A percentile compares a stretch with the other conserved stretches of the same genome.
phyloP scores from a whole-genome alignment of 2,888 invertebrate genomes.

The Volucella bombylans region DNA sequence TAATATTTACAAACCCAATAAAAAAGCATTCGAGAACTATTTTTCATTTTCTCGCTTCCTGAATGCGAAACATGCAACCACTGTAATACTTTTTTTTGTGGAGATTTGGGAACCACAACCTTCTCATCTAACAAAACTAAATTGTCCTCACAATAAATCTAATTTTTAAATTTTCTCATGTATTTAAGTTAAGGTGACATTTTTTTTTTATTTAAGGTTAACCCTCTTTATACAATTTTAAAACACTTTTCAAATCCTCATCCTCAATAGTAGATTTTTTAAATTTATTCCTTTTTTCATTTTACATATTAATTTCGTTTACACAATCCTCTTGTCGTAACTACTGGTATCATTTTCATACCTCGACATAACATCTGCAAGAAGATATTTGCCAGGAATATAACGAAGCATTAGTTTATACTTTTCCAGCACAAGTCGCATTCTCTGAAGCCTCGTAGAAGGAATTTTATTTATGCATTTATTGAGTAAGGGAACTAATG shows the following conservation, averaged over 20 bases:
- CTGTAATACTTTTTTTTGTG: too few relatives aligned
- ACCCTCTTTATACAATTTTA: slow-evolving; percentile 7
- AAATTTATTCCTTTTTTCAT: slow-evolving; percentile 10
- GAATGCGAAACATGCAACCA: too few relatives aligned
- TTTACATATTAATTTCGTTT: slow-evolving; percentile 35
- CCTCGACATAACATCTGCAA: too few relatives aligned
- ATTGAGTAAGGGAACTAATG: slow-evolving; percentile 15
- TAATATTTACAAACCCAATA: too few relatives aligned
- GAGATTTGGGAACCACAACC: slow-evolving; percentile 35
- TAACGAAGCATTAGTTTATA: slow-evolving; percentile 25
- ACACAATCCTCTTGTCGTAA: background rate
- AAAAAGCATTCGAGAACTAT: too few relatives aligned
- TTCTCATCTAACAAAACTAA: slow-evolving; percentile 35
- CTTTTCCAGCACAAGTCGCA: slow-evolving; percentile 9
- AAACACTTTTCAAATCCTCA: background rate
- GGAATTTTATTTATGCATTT: slow-evolving; percentile 23
- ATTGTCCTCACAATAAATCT: slow-evolving; percentile 14
- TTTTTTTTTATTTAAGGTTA: slow-evolving; percentile 18
- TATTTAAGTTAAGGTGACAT: slow-evolving; percentile 8
- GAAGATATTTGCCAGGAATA: slow-evolving; percentile 23
- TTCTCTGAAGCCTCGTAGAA: slow-evolving; percentile 18
- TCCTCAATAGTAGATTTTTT: slow-evolving; percentile 11
- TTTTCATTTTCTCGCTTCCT: too few relatives aligned
- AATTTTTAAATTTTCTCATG: slow-evolving; percentile 12
- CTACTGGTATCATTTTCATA: too few relatives aligned